Conservation (phyloP, 2,113 vertebrate genomes). For the Callospermophilus lateralis region DNA sequence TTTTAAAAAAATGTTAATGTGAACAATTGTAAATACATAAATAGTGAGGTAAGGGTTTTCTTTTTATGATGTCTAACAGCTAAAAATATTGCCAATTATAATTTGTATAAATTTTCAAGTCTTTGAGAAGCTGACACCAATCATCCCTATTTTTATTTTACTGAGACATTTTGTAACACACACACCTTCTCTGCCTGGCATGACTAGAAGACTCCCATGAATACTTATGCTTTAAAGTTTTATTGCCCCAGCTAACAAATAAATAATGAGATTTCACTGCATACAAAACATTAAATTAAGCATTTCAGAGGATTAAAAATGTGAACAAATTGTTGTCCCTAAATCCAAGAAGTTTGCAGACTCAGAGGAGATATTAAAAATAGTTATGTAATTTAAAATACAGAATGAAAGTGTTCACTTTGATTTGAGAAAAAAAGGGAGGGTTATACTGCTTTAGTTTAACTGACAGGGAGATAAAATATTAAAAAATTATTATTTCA, state of each 20-base stretch:
- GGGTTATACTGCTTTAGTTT: background rate
- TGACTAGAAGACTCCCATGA: background rate
- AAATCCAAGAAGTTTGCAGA: background rate
- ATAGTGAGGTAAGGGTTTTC: background rate
- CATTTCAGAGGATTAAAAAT: background rate
- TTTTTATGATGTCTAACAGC: background rate
- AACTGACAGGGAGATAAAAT: background rate
- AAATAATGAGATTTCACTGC: background rate
- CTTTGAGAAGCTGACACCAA: background rate
- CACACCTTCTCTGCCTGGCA: background rate
- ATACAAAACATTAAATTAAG: background rate
- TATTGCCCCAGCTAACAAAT: background rate
- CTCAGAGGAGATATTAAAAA: background rate
- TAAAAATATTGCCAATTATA: background rate
- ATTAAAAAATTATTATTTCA: background rate
- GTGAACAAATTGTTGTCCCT: background rate
- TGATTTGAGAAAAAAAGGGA: background rate
- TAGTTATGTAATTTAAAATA: background rate
- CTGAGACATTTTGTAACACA: background rate
- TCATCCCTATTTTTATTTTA: background rate
- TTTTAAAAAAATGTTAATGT: background rate
- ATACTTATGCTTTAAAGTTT: slow-evolving; percentile 18
- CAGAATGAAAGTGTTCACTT: background rate
- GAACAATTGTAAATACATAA: background rate
- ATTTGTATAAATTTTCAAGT: background rate